Percentiles rank a stretch among this genome's conserved stretches.
Conservation (phyloP, 2,113 vertebrate genomes). For the Fulica atra region DNA sequence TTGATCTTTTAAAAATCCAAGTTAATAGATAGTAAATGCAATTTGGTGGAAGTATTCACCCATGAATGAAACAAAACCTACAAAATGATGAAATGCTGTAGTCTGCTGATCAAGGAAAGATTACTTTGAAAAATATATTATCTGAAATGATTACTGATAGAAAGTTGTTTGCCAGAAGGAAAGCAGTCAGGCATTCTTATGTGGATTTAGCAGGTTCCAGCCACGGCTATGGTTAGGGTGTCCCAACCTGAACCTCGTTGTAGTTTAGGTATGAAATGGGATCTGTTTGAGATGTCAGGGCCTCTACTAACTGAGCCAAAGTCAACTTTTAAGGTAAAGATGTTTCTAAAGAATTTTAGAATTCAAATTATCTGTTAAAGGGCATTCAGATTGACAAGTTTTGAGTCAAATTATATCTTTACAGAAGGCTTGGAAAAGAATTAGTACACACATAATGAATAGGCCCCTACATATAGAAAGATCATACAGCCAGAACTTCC, state of each 20-base stretch:
- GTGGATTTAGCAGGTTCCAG: constrained; percentile 28
- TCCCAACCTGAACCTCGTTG: constrained; percentile 30
- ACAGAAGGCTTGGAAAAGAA: not conserved
- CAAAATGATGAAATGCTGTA: constrained; percentile 72
- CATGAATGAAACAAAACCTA: constrained; percentile 72
- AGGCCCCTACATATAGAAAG: not conserved
- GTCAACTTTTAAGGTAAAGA: not conserved
- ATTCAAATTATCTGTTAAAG: not conserved
- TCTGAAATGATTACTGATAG: constrained; percentile 56
- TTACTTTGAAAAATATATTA: constrained; percentile 68
- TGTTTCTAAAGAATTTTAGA: not conserved
- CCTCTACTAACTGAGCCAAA: constrained; percentile 4
- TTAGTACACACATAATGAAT: not conserved
- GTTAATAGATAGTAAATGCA: constrained; percentile 73
- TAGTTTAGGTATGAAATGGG: constrained; percentile 29
- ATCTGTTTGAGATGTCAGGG: not conserved
- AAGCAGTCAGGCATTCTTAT: constrained; percentile 45
- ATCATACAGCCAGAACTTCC: not conserved
- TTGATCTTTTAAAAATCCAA: constrained; percentile 67
- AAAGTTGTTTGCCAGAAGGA: constrained; percentile 38
- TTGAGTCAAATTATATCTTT: not conserved
- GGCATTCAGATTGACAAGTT: not conserved
- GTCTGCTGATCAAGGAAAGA: constrained; percentile 73
- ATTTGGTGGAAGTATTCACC: constrained; percentile 73
- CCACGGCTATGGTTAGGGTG: constrained; percentile 3